Conservation (phyloP, 2,797 vertebrate genomes). For the Diceros bicornis region DNA sequence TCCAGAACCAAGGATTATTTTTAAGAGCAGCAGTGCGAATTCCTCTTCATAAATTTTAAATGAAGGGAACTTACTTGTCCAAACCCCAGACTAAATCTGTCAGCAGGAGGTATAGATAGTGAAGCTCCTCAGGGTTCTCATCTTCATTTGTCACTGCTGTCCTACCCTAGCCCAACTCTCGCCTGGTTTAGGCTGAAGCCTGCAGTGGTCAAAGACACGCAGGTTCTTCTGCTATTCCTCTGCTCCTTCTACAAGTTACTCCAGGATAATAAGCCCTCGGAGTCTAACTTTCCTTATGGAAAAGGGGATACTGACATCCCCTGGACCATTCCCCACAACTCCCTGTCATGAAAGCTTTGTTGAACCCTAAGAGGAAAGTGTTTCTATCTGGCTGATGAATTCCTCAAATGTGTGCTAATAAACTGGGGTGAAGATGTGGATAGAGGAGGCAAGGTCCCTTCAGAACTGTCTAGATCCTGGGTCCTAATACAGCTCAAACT, state of each 20-base stretch:
- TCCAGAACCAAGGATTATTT: not conserved
- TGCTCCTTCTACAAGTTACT: not conserved
- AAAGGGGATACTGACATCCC: not conserved
- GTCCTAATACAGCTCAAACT: not conserved
- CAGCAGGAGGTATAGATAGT: not conserved
- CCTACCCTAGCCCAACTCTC: not conserved
- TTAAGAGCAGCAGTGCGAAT: not conserved
- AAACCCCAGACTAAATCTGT: not conserved
- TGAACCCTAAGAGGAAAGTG: not conserved
- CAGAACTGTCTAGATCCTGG: not conserved
- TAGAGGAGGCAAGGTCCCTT: not conserved
- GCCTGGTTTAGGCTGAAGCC: not conserved
- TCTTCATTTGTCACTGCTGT: not conserved
- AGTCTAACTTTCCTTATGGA: not conserved
- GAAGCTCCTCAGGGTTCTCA: not conserved
- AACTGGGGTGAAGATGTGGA: not conserved
- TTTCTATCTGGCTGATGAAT: not conserved
- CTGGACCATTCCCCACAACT: not conserved
- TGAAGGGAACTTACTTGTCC: not conserved
- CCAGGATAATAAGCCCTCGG: not conserved
- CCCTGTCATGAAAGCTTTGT: not conserved
- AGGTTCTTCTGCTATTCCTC: not conserved
- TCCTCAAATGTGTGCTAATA: not conserved
- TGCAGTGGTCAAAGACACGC: not conserved
- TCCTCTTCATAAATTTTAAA: conserved; percentile 59